Evolutionary conservation across 2,797 vertebrate species (phyloP), one percentile per base, ranked within the genome.

Genomic region (Apodemus agrarius): DNA sequence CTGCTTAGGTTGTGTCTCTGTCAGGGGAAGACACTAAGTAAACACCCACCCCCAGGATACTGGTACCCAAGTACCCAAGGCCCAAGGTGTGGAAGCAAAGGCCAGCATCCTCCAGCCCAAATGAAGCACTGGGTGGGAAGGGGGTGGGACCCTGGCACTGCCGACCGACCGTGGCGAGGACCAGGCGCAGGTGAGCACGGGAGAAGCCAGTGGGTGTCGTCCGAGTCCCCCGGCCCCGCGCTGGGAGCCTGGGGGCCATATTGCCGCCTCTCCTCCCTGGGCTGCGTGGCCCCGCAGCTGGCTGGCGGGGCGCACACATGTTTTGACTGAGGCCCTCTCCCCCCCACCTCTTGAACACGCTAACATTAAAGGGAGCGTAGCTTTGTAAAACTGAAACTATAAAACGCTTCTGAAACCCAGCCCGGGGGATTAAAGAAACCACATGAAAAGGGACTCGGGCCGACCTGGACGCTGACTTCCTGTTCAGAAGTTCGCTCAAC

Each of bases 241-340:
- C 24, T 54, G 49, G 46, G 57, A 87, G 98, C 97, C 98, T 98
- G 97, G 91, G 92, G 86, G 97, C 98, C 98, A 99, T 98, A 98
- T 98, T 98, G 98, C 95, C 8, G 93, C 96, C 81, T 96, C 81
- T 98, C 97, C 86, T 94, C 93, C 91, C 95, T 24, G 17, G 91
- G 82, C 93, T 65, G 14, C 98, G 97, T 98, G 97, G 98, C 96
- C 99, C 63, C 98, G 98, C 99, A 99, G 99, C 99, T 99, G 99
- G 99, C 99, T 99, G 99, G 99, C 99, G 99, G 99, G 99, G 99
- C 98, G 99, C 98, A 99, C 99, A 99, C 99, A 99, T 99, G 99
- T 99, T 99, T 99, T 97, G 98, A 99, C 99, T 99, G 99, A 99
- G 99, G 99, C 98, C 98, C 94, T 98, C 98, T 98, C 98, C 96